Evolutionary conservation across 1,140 invertebrate species (phyloP), one percentile per base, ranked within the genome.

Genomic region (Neuroterus valhalla): DNA sequence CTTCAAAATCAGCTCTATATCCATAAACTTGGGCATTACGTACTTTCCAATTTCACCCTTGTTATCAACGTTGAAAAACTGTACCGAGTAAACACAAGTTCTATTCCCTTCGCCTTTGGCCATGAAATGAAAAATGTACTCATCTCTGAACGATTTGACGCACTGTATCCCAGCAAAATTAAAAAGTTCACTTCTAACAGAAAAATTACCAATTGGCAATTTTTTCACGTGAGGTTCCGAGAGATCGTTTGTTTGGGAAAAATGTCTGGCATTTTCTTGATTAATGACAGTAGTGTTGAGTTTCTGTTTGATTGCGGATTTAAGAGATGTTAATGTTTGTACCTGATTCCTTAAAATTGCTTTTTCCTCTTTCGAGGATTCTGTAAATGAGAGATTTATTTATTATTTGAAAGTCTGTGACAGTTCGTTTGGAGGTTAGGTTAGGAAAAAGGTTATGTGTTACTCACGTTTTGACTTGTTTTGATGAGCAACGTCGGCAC

Each of bases 11-110:
- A 74, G 1, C 11, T 79, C 52, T 43, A 84, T 70, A 38, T 83
- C 69, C 14, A 83, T 44, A 5, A 76, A 77, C 55, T 78, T 72
- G 3, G 84, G 84, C 80, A 86, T 81, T 10, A 79, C 10, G 81
- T 82, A 86, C 66, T 83, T 85, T 43, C 84, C 84, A 12, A 86
- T 21, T 6, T 8, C 17, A 14, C 15, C 21, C 66, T 72, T 76
- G 3, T 6, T n/a, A n/a, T 79, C 8, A 0, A 68, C 21, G 12
- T 62, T 69, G 0, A 80, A 48, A 23, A 85, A 67, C 74, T 86
- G 81, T 44, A 85, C 12, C 1, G 66, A 78, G 19, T 72, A 75
- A 8, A 23, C 55, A 19, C 74, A 42, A 48, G 38, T 0, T 19
- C 52, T 71, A 0, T 52, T 38, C 2, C 45, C 43, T 46, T 55